A percentile compares a stretch with the other conserved stretches of the same genome.
Evolutionary conservation across 2,888 invertebrate genomes (phyloP).

Genomic region (Peribatodes rhomboidaria): DNA sequence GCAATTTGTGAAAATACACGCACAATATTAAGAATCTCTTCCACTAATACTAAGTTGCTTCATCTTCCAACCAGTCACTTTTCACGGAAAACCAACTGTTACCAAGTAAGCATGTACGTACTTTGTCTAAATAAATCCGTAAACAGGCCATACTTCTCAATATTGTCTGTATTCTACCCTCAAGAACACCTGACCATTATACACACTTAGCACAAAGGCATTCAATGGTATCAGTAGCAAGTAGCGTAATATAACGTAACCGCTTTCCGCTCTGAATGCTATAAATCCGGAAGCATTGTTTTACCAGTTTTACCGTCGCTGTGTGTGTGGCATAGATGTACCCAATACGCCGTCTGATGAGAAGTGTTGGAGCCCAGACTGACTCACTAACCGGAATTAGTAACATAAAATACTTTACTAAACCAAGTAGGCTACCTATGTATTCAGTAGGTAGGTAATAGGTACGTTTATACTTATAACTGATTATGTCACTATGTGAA

Average conservation of each 20-base stretch:
- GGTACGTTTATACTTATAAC: too few species aligned
- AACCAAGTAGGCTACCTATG: background rate
- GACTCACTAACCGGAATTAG: background rate
- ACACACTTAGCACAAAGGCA: background rate
- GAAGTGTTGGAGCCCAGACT: background rate
- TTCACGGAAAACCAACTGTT: background rate
- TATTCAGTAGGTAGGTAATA: background rate
- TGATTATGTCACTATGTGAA: background rate
- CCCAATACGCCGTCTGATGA: background rate
- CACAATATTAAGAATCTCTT: too few species aligned
- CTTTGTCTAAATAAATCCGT: too few species aligned
- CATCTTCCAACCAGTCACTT: background rate
- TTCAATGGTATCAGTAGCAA: constrained; percentile 12
- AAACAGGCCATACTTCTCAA: background rate
- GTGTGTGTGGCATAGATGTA: background rate
- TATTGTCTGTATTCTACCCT: background rate
- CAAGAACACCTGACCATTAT: constrained; percentile 1
- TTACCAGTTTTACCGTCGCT: constrained; percentile 9
- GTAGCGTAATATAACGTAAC: constrained; percentile 27
- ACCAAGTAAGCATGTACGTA: too few species aligned
- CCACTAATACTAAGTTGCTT: background rate
- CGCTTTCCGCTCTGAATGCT: constrained; percentile 19
- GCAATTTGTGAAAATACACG: too few species aligned
- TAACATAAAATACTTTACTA: background rate
- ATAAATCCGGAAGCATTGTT: constrained; percentile 25